Base-by-base conservation (phyloP, 2,888 invertebrate genomes). In the Coelogynopora nodosa region DNA sequence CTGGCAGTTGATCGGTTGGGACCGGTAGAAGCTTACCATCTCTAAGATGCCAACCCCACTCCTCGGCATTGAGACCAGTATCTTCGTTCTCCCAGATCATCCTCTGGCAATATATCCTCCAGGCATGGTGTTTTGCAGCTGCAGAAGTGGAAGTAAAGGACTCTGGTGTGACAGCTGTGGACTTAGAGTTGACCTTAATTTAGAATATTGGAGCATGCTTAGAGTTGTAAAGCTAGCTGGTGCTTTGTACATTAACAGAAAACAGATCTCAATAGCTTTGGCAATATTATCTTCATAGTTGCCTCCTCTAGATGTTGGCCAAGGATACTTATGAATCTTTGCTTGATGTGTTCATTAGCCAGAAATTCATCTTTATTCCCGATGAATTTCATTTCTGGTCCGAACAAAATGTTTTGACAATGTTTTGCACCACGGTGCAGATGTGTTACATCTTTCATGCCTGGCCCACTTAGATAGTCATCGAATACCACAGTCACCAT, bases 111-210 rank as follows among this genome's bases (percentile, higher is more conserved):
- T n/a, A n/a, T n/a, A n/a, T n/a, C n/a, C n/a, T n/a, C n/a, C n/a
- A 13, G 82, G 85, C 86, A 85, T 90, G 89, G 30, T 87, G 88
- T 26, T 82, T 86, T 0, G 89, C 88, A 29, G 89, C 88, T 82
- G 86, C 87, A 49, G 88, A 74, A 26, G 89, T 89, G 30, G 89
- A 89, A n/a, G 89, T 89, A 0, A 89, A 67, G 13, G 82, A 84
- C 0, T 89, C 86, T 5, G 88, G 87, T 26, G 89, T 86, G 0
- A 89, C 88, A 87, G 18, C 67, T 30, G 81, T 88, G 0, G 28
- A 67, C 2, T 87, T 87, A n/a, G 85, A 49, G 0, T 67, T 31
- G 0, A 88, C 88, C 31, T 88, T 87, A 49, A 49, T 49, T 49
- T 49, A 13, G 49, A 5, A 49, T 49, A 49, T 13, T 49, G 18